These are phyloP conservation scores for Hyposmocoma kahamanoa DNA, from an alignment of 1,140 invertebrate species.

Conservation along the genomic window DNA sequence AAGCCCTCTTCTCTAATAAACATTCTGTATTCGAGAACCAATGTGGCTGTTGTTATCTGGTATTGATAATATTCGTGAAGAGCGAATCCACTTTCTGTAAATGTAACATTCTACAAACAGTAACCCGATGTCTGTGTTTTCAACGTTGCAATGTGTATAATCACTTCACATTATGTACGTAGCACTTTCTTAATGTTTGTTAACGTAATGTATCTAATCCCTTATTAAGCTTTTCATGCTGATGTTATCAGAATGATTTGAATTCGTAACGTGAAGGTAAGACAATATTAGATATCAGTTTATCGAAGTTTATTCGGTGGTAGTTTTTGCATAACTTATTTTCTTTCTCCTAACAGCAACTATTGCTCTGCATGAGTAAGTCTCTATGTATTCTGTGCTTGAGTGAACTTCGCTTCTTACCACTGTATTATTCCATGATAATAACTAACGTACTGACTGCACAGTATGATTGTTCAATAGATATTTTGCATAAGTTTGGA, in stretches of 20 bases:
- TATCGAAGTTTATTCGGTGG: background rate
- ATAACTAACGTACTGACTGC: background rate
- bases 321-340: background rate
- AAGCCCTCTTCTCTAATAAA: too few species aligned
- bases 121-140: too few species aligned
- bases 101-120: too few species aligned
- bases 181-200: background rate
- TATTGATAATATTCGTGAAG: too few species aligned
- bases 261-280: background rate
- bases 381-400: slow-evolving; percentile 29
- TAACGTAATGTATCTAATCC: background rate
- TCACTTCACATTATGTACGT: too few species aligned
- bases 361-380: slow-evolving; percentile 34
- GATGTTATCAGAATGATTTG: background rate
- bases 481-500: slow-evolving; percentile 15
- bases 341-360: background rate
- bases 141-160: too few species aligned
- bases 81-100: too few species aligned
- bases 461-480: background rate
- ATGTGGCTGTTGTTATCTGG: too few species aligned
- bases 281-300: background rate
- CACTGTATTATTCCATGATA: slow-evolving; percentile 8
- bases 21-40: too few species aligned
- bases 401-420: slow-evolving; percentile 29
- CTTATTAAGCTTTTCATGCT: background rate